Conservation (phyloP, 1,140 invertebrate genomes). For the Harpegnathos saltator region DNA sequence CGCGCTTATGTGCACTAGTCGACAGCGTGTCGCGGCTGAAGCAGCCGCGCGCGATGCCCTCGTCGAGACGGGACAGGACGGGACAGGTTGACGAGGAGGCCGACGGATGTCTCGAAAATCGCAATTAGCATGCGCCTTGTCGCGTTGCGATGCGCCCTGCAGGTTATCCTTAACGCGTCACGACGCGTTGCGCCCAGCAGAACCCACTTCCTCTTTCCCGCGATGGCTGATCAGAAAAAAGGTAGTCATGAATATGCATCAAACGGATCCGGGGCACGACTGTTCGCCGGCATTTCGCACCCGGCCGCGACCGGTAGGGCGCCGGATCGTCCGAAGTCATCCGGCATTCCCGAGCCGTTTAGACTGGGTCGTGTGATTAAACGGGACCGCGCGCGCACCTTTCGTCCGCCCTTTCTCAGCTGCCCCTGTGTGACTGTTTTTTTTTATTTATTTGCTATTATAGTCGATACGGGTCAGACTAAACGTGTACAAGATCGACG, state of each 20-base stretch:
- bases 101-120: conserved; percentile 65
- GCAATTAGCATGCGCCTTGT: conserved; percentile 83
- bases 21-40: neutral
- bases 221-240: conserved; percentile 79
- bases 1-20: neutral
- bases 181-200: conserved; percentile 68
- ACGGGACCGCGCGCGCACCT: neutral
- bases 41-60: neutral
- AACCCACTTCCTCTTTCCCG: conserved; percentile 83
- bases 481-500: neutral
- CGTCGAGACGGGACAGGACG: neutral
- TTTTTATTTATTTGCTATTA: neutral
- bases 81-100: conserved; percentile 30
- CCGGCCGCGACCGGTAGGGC: conserved; percentile 68
- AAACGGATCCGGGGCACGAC: conserved; percentile 64
- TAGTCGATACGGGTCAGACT: conserved; percentile 1
- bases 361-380: neutral
- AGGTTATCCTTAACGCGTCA: conserved; percentile 77
- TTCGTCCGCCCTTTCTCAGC: neutral
- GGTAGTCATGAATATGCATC: conserved; percentile 83
- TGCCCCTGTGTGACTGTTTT: conserved; percentile 6
- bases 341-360: conserved; percentile 43
- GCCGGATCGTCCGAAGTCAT: conserved; percentile 58
- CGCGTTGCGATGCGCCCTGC: conserved; percentile 74
- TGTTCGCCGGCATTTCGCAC: conserved; percentile 73